Base-by-base conservation (phyloP, 2,113 vertebrate genomes). In the Tragelaphus buxtoni region DNA sequence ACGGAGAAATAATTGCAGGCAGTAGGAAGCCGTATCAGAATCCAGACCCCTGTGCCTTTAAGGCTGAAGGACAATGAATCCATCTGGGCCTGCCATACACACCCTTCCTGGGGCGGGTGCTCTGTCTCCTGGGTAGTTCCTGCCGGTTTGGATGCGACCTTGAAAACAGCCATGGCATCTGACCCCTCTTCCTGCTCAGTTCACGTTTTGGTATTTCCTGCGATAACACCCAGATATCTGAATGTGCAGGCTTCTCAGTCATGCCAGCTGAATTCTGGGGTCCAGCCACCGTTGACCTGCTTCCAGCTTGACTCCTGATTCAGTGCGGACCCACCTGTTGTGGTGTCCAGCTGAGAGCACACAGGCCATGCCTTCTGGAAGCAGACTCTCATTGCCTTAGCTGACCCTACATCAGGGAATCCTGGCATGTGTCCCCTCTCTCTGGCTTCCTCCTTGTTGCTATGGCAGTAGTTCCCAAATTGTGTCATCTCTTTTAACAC, bases 151-250 rank as follows among this genome's bases (percentile, higher is more conserved):
- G 14, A 87, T 95, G 4, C 94, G 87, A 88, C 92, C 79, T 88
- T 93, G 94, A 94, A 49, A 60, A 11, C 51, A 22, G 32, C 63
- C n/a, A 2, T 63, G 83, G 69, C 39, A 65, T 93, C 58, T 61
- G 49, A 91, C 56, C 91, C 35, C 81, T 60, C 45, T 95, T 94
- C 63, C 92, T 77, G 24, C 72, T 95, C 35, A 24, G 90, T 93
- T 97, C 80, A 65, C 49, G 8, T 89, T 72, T 82, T 91, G 87
- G 51, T 55, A 56, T 89, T 85, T 95, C 77, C 55, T 96, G 0
- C 51, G 65, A 90, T 88, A 60, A 74, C 47, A 77, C 32, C 32
- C 69, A 90, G 60, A 58, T 88, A 81, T 14, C 69, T 88, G 63
- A 61, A 90, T 51, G 9, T 53, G 30, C 51, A 22, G 56, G n/a